Percentiles rank a stretch among this genome's conserved stretches.
phyloP scores from a whole-genome alignment of 2,113 vertebrate genomes.

The Xyliphius kryptos region DNA sequence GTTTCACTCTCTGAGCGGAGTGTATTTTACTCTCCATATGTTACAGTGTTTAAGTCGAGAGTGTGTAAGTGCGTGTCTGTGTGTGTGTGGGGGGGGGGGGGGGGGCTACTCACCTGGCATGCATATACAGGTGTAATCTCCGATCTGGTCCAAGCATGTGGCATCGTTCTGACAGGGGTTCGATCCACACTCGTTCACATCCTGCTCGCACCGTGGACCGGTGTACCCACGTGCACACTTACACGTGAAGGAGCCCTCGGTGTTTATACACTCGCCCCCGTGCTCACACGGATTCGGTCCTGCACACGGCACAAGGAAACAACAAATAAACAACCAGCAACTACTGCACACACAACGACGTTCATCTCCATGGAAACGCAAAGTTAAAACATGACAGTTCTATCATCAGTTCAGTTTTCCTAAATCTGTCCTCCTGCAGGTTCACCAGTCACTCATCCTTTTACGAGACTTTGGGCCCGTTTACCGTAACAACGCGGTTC shows the following conservation, averaged over 20 bases:
- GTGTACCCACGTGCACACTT: constrained; percentile 71
- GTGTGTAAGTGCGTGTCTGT: neutral
- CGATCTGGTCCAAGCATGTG: constrained; percentile 82
- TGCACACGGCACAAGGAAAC: constrained; percentile 35
- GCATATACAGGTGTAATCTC: constrained; percentile 80
- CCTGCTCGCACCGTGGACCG: constrained; percentile 79
- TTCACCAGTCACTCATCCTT: no score
- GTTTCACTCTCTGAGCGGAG: no score
- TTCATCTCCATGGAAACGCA: no score
- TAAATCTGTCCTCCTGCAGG: no score
- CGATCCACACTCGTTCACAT: constrained; percentile 77
- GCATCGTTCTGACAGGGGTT: constrained; percentile 80
- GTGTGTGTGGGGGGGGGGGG: neutral
- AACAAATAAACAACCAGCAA: neutral
- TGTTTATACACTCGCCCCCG: constrained; percentile 76
- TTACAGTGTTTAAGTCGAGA: no score
- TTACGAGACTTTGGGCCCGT: no score
- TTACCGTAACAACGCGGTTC: no score
- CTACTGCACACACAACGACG: no score
- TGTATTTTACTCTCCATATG: no score
- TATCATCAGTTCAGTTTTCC: no score
- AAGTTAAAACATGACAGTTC: no score
- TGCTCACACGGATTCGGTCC: constrained; percentile 82
- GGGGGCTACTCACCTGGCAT: constrained; percentile 68
- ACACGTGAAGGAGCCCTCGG: constrained; percentile 77